Percentiles rank a stretch among this genome's conserved stretches.
These are phyloP conservation scores for Columbina picui DNA, from an alignment of 2,113 vertebrate genomes.

Conservation along the genomic window DNA sequence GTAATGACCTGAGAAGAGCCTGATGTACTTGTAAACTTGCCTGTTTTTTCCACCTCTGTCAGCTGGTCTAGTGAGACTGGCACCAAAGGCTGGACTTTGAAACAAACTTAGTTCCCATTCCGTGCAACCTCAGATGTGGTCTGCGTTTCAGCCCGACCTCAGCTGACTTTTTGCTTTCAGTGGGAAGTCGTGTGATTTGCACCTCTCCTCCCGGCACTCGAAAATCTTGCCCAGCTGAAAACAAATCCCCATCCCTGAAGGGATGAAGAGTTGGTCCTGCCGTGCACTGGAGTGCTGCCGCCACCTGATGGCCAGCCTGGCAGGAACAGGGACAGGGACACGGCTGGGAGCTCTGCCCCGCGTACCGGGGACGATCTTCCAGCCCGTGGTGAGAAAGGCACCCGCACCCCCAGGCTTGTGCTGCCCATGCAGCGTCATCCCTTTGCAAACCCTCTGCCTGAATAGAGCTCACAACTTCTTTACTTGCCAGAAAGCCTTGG, in stretches of 20 bases:
- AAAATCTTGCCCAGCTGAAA: neutral
- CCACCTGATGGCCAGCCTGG: conserved; percentile 14
- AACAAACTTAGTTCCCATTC: neutral
- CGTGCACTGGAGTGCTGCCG: conserved; percentile 9
- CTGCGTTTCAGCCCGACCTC: neutral
- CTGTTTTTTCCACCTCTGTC: neutral
- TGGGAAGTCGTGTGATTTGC: neutral
- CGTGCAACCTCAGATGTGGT: neutral
- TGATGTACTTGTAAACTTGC: neutral
- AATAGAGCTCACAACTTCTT: neutral
- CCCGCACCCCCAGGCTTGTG: neutral
- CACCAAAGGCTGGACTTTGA: neutral
- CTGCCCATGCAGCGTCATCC: neutral
- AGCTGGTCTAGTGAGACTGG: neutral
- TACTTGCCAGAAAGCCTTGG: neutral
- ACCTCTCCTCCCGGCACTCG: neutral
- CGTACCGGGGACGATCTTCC: neutral
- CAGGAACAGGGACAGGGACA: neutral
- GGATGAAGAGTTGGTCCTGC: neutral
- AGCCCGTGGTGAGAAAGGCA: neutral
- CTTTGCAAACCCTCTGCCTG: neutral
- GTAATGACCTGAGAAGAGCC: neutral
- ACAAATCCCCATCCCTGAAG: neutral
- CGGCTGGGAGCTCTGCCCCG: neutral
- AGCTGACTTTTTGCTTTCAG: neutral